Percentiles rank a stretch among this genome's conserved stretches.
phyloP scores from a whole-genome alignment of 2,888 invertebrate genomes.

The Omphaloscelis lunosa region DNA sequence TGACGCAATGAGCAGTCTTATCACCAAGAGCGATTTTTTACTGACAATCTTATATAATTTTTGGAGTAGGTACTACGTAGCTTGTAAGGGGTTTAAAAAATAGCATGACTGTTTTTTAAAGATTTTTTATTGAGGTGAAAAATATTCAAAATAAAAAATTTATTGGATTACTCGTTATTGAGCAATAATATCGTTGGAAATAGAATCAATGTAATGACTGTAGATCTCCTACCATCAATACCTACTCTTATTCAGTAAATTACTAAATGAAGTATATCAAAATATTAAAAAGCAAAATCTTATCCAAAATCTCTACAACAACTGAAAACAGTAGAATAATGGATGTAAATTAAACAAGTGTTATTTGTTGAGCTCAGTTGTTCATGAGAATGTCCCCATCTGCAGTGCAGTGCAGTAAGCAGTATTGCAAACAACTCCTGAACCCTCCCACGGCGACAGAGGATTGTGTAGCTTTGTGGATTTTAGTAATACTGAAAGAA shows the following conservation, averaged over 20 bases:
- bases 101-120: too few species aligned
- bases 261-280: slow-evolving; percentile 2
- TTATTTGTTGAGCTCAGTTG: slow-evolving; percentile 55
- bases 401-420: slow-evolving; percentile 59
- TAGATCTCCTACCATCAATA: too few species aligned
- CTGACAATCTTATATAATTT: too few species aligned
- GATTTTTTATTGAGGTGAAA: too few species aligned
- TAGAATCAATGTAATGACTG: too few species aligned
- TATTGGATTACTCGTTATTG: too few species aligned
- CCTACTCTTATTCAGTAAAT: not conserved
- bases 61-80: too few species aligned
- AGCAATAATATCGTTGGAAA: too few species aligned
- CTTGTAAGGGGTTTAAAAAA: too few species aligned
- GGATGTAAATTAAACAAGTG: slow-evolving; percentile 56
- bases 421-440: slow-evolving; percentile 55
- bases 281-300: not conserved
- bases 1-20: too few species aligned
- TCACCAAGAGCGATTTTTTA: too few species aligned
- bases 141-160: too few species aligned
- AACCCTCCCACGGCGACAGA: slow-evolving; percentile 14
- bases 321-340: slow-evolving; percentile 42
- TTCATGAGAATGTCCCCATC: slow-evolving; percentile 62
- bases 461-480: slow-evolving; percentile 39
- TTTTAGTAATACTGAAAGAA: slow-evolving; percentile 19
- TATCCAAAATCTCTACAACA: slow-evolving; percentile 20